These are phyloP conservation scores for Synanthedon andrenaeformis DNA, from an alignment of 2,888 invertebrate genomes.

Conservation along the genomic window DNA sequence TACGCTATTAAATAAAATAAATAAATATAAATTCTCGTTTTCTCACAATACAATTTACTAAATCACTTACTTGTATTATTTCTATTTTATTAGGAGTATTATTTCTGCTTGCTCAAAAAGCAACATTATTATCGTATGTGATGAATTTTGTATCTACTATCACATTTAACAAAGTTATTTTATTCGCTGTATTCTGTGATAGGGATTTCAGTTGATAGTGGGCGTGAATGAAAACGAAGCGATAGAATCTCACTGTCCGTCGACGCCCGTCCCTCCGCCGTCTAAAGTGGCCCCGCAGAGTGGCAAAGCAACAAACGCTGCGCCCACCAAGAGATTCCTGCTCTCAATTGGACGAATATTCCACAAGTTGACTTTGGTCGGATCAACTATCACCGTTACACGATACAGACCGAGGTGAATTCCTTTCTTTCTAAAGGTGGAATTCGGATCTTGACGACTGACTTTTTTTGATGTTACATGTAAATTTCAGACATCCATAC, in stretches of 20 bases:
- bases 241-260: slow-evolving; percentile 48
- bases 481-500: slow-evolving; percentile 83
- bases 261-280: slow-evolving; percentile 48
- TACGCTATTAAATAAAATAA: too few species aligned
- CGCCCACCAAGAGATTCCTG: slow-evolving; percentile 78
- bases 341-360: slow-evolving; percentile 96
- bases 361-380: slow-evolving; percentile 88
- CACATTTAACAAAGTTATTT: too few species aligned
- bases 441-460: too few species aligned
- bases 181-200: slow-evolving; percentile 6
- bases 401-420: slow-evolving; percentile 90
- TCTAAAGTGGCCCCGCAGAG: slow-evolving; percentile 61
- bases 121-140: too few species aligned
- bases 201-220: slow-evolving; percentile 88
- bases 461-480: too few species aligned
- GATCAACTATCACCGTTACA: slow-evolving; percentile 93
- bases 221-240: slow-evolving; percentile 59
- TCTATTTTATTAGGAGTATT: too few species aligned
- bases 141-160: too few species aligned
- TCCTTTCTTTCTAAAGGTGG: neutral
- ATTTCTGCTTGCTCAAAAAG: too few species aligned
- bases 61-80: too few species aligned
- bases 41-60: too few species aligned
- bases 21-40: too few species aligned
- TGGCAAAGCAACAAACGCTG: slow-evolving; percentile 37